phyloP scores from a whole-genome alignment of 2,888 invertebrate genomes.

The Macaria notata region DNA sequence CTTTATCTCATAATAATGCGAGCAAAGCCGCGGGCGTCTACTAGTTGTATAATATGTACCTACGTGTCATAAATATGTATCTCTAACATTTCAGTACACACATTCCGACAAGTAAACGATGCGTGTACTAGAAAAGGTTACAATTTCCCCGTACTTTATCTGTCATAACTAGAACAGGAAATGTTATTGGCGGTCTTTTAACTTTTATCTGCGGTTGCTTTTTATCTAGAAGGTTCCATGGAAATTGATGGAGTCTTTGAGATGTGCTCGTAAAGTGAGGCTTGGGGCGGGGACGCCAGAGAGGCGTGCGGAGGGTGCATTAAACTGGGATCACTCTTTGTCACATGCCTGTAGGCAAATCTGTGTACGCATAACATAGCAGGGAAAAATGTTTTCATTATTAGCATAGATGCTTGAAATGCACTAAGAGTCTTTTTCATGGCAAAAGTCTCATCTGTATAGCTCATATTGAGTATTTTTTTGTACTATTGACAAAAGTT shows the following conservation, averaged over 20 bases:
- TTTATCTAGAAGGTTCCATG: conserved; percentile 25
- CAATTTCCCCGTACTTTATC: conserved; percentile 20
- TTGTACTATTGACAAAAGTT: no score
- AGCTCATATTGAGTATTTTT: no score
- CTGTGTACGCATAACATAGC: conserved; percentile 12
- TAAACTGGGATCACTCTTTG: conserved; percentile 44
- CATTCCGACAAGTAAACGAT: conserved; percentile 22
- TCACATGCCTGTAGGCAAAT: conserved; percentile 35
- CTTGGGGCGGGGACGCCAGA: conserved; percentile 21
- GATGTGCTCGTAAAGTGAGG: conserved; percentile 31
- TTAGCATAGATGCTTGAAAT: no score
- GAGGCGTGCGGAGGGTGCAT: conserved; percentile 30
- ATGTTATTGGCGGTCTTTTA: conserved; percentile 28
- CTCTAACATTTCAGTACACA: conserved; percentile 24
- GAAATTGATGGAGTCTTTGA: conserved; percentile 36
- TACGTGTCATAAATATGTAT: background rate
- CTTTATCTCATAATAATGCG: no score
- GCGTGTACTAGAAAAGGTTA: conserved; percentile 25
- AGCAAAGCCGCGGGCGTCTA: no score
- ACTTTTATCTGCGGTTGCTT: conserved; percentile 25
- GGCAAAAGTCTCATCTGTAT: no score
- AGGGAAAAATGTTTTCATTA: background rate
- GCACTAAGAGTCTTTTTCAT: no score
- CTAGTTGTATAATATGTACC: no score
- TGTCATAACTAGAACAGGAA: conserved; percentile 30